Conservation (phyloP, 1,140 invertebrate species). For the Prorops nasuta region DNA sequence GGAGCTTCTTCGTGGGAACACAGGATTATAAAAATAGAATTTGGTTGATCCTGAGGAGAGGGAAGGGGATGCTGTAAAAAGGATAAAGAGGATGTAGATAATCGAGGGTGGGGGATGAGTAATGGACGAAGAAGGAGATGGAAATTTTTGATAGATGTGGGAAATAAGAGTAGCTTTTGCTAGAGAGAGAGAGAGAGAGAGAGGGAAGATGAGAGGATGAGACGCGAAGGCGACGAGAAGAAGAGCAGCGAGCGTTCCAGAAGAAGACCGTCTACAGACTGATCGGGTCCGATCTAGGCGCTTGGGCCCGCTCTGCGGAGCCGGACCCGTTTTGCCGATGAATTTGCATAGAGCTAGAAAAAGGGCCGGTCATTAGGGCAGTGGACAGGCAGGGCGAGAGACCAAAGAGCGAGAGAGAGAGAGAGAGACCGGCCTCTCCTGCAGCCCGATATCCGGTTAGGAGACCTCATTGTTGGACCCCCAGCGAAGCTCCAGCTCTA, state of each 20-base stretch:
- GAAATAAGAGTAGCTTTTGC: too few species aligned
- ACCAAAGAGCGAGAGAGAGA: slow-evolving; percentile 26
- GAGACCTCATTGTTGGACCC: slow-evolving; percentile 46
- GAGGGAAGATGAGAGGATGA: background rate
- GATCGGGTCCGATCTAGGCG: too few species aligned
- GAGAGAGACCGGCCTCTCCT: background rate
- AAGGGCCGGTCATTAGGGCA: slow-evolving; percentile 23
- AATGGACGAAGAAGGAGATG: too few species aligned
- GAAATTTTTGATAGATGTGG: too few species aligned
- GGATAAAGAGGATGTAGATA: too few species aligned
- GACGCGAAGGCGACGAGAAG: background rate
- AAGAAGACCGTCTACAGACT: slow-evolving; percentile 20
- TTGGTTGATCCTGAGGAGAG: too few species aligned
- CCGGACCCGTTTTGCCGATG: slow-evolving; percentile 6
- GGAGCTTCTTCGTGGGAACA: too few species aligned
- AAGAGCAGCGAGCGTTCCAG: slow-evolving; percentile 1
- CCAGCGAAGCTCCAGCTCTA: slow-evolving; percentile 44
- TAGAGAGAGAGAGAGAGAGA: background rate
- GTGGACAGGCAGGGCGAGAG: slow-evolving; percentile 37
- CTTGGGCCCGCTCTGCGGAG: background rate
- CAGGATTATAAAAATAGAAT: too few species aligned
- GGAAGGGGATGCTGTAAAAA: too few species aligned
- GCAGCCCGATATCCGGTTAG: slow-evolving; percentile 33
- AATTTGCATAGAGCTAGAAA: slow-evolving; percentile 54
- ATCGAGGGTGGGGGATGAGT: too few species aligned